Base-by-base conservation (phyloP, 1,140 invertebrate genomes). In the Drosophila nasuta region DNA sequence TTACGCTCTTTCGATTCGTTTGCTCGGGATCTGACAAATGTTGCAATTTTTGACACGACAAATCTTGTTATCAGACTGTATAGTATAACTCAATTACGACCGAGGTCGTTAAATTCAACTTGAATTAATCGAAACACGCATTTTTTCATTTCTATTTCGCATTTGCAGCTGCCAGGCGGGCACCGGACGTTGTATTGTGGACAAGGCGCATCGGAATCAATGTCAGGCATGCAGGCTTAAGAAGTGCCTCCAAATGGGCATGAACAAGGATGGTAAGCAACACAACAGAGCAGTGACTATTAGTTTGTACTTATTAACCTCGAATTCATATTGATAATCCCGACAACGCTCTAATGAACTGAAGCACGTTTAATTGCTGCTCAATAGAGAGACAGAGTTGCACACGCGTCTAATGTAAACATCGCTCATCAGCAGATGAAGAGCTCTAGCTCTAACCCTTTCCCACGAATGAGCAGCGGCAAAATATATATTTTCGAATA, bases 171-270 rank as follows among this genome's bases (percentile, higher is more conserved):
- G 98, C 93, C 98, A 99, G 94, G 98, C 98, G 1, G 97, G 97
- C 43, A 99, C 98, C 3, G 98, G 98, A 6, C 94, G 96, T 63
- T 99, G 98, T 92, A 95, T 99, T 38, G 98, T 99, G 3, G 99
- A 99, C 94, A 99, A 99, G 93, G 98, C 98, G 0, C 99, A 99
- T 93, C 94, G 99, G 66, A 99, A 99, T 93, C 98, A 99, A 93
- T 99, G 98, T 92, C 98, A 99, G 93, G 98, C 98, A 0, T 99
- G 99, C 93, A 94, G 99, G 30, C 94, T 99, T 45, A 99, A 99
- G 94, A 99, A 99, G 93, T 99, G 99, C 93, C 94, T 99, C 45
- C 95, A 97, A 69, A 99, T 99, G 97, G 99, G 99, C 63, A 99
- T 99, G 99, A 99, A 99, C 93, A 99, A 99, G 95, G 98, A 99